Evolutionary conservation across 2,888 invertebrate genomes (phyloP).

Genomic region (Ligdia adustata): DNA sequence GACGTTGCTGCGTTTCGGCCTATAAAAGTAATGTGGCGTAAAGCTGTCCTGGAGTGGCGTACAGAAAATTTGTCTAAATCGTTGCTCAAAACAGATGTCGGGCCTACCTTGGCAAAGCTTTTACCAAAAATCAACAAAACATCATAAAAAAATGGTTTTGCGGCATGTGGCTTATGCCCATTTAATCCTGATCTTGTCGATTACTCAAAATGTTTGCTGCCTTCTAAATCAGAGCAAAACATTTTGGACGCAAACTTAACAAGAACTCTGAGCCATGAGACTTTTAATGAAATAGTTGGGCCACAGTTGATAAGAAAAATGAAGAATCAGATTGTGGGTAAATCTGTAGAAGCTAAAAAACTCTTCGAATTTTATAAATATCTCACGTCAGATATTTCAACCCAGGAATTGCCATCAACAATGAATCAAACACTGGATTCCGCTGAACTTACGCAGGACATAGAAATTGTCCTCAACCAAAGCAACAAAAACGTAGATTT

Average conservation of each 20-base stretch:
- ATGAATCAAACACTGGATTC: neutral
- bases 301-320: neutral
- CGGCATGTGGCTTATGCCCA: neutral
- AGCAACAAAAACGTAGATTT: neutral
- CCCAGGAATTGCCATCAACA: neutral
- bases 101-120: neutral
- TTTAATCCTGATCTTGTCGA: neutral
- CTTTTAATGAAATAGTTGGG: neutral
- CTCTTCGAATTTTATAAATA: neutral
- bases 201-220: neutral
- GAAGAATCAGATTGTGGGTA: neutral
- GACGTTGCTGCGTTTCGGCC: neutral
- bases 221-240: neutral
- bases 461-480: neutral
- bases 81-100: neutral
- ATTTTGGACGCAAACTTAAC: neutral
- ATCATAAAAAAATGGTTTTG: neutral
- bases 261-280: neutral
- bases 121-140: neutral
- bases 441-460: neutral
- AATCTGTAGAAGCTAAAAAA: neutral
- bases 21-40: too few relatives aligned
- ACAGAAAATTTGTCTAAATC: neutral
- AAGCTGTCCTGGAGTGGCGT: too few relatives aligned
- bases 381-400: neutral